These are phyloP conservation scores for Calephelis nemesis DNA, from an alignment of 1,140 invertebrate genomes.

Conservation along the genomic window DNA sequence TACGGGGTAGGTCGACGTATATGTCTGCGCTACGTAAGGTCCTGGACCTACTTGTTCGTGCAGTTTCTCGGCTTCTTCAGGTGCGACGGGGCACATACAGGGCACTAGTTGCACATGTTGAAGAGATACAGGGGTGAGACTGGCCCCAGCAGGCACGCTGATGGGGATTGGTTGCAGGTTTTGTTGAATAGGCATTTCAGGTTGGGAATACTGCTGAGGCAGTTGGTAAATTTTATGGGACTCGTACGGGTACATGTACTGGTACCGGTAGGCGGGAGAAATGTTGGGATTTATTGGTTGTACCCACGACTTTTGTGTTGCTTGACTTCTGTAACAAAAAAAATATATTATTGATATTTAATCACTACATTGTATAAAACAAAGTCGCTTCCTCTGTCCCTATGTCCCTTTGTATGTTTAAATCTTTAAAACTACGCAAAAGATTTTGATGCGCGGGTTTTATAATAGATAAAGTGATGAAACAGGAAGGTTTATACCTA, in stretches of 20 bases:
- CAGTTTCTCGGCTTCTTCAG: conserved; percentile 74
- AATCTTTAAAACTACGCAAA: too few relatives aligned
- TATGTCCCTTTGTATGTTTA: too few relatives aligned
- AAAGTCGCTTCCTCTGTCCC: too few relatives aligned
- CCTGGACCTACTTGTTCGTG: conserved; percentile 70
- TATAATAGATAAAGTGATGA: too few relatives aligned
- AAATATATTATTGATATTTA: not conserved
- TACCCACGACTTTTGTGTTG: conserved; percentile 55
- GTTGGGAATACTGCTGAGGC: conserved; percentile 51
- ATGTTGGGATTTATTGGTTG: conserved; percentile 50
- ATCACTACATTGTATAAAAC: not conserved
- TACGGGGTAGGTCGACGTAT: conserved; percentile 47
- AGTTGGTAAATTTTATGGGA: conserved; percentile 63
- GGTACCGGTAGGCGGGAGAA: conserved; percentile 63
- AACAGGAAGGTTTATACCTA: too few relatives aligned
- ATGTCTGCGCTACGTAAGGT: conserved; percentile 68
- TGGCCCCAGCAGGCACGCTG: conserved; percentile 74
- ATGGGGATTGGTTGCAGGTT: conserved; percentile 73
- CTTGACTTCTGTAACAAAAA: conserved; percentile 55
- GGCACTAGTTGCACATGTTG: conserved; percentile 79
- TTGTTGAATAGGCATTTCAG: conserved; percentile 53
- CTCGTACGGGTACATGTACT: conserved; percentile 72
- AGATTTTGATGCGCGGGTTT: too few relatives aligned
- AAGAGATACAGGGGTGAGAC: conserved; percentile 70
- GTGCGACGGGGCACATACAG: conserved; percentile 79